A percentile compares a stretch with the other conserved stretches of the same genome.
phyloP scores from a whole-genome alignment of 2,797 vertebrate genomes.

The Anas acuta region DNA sequence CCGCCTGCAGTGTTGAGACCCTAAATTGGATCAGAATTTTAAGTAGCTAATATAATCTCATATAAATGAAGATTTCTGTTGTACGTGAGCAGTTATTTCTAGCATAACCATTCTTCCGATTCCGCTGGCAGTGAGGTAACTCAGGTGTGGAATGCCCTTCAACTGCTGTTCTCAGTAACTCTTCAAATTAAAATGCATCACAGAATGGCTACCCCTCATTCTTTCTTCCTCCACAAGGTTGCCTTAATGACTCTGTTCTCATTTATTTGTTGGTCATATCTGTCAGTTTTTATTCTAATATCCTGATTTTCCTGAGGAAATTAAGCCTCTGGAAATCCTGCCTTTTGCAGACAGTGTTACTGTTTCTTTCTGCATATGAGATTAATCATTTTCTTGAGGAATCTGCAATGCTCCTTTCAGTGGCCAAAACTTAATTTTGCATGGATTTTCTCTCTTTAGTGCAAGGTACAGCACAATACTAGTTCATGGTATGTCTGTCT shows the following conservation, averaged over 20 bases:
- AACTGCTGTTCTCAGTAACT: constrained; percentile 37
- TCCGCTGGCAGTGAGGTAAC: neutral
- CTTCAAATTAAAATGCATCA: constrained; percentile 41
- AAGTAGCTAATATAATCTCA: neutral
- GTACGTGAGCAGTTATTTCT: neutral
- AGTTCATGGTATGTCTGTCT: neutral
- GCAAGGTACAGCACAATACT: neutral
- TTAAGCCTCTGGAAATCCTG: neutral
- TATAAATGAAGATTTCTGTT: neutral
- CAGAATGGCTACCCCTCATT: neutral
- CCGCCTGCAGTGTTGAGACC: neutral
- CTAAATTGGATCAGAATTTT: neutral
- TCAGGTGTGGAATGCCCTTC: constrained; percentile 22
- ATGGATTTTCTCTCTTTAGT: neutral
- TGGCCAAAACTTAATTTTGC: neutral
- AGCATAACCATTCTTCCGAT: neutral
- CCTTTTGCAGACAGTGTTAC: neutral
- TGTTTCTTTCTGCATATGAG: neutral
- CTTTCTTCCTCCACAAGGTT: constrained; percentile 19
- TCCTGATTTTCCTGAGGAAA: neutral
- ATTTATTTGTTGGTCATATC: constrained; percentile 12
- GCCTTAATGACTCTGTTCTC: constrained; percentile 3
- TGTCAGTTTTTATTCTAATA: neutral
- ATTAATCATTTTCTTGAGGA: neutral
- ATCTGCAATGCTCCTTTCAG: neutral